phyloP scores from a whole-genome alignment of 2,797 vertebrate genomes.

The Lacerta agilis region DNA sequence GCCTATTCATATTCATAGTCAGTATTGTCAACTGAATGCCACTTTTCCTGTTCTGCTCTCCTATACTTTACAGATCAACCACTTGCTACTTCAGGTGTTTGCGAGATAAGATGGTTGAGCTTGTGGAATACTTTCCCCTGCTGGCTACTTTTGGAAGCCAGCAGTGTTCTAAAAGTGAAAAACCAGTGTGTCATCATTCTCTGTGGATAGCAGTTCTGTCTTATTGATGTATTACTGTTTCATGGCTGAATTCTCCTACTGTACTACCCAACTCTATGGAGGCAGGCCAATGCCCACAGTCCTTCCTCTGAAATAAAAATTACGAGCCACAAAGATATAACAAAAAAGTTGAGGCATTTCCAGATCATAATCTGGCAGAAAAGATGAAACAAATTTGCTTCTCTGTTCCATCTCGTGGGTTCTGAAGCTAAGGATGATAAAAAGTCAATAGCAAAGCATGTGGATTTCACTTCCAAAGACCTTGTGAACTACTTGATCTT shows the following conservation, averaged over 20 bases:
- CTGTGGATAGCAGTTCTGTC: background rate
- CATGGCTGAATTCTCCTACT: background rate
- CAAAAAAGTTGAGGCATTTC: background rate
- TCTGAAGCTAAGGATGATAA: background rate
- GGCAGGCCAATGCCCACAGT: background rate
- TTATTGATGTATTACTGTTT: background rate
- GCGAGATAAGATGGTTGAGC: background rate
- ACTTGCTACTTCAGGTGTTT: background rate
- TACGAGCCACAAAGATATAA: slow-evolving; percentile 1
- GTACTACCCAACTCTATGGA: background rate
- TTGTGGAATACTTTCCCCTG: background rate
- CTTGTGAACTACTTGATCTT: background rate
- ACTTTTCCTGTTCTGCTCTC: background rate
- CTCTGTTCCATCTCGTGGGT: background rate
- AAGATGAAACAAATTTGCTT: background rate
- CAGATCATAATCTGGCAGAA: background rate
- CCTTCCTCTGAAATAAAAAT: background rate
- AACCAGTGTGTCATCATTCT: background rate
- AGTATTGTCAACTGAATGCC: background rate
- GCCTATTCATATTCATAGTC: slow-evolving; percentile 21
- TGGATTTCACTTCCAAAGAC: background rate
- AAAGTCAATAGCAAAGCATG: background rate
- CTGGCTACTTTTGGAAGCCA: slow-evolving; percentile 16
- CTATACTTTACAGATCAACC: background rate
- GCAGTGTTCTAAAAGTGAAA: background rate